These are phyloP conservation scores for Drosophila yakuba DNA, from an alignment of 1,140 invertebrate genomes.

Conservation along the genomic window DNA sequence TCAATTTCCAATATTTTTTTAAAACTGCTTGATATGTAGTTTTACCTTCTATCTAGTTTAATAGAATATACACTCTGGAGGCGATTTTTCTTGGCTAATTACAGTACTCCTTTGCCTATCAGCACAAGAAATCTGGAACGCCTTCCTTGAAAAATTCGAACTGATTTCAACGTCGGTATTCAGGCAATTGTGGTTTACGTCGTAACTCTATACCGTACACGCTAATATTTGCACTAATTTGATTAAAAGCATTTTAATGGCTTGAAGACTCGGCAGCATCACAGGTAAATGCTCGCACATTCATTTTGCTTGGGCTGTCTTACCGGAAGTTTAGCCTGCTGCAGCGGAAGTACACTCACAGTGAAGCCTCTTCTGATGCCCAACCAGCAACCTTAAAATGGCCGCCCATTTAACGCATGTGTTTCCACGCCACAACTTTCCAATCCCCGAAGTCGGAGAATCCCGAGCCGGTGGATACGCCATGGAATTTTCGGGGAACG, in stretches of 20 bases:
- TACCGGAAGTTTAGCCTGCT: conserved; percentile 5
- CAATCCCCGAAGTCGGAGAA: conserved; percentile 53
- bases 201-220: conserved; percentile 42
- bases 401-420: conserved; percentile 79
- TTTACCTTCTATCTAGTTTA: not conserved
- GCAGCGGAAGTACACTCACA: conserved; percentile 54
- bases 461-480: conserved; percentile 31
- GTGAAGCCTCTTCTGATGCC: not conserved
- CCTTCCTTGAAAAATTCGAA: not conserved
- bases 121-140: not conserved
- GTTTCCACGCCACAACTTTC: conserved; percentile 60
- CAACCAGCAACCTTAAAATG: conserved; percentile 47
- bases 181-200: conserved; percentile 14
- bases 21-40: no score
- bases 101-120: not conserved
- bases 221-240: conserved; percentile 78
- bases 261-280: conserved; percentile 56
- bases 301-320: conserved; percentile 41
- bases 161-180: conserved; percentile 9
- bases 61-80: not conserved
- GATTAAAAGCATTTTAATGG: conserved; percentile 82
- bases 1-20: no score
- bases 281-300: conserved; percentile 63
- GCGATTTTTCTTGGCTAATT: not conserved
- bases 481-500: conserved; percentile 47